Evolutionary conservation across 2,797 vertebrate genomes (phyloP), one percentile per base, ranked within the genome.

Genomic region (Sebastes diploproa): DNA sequence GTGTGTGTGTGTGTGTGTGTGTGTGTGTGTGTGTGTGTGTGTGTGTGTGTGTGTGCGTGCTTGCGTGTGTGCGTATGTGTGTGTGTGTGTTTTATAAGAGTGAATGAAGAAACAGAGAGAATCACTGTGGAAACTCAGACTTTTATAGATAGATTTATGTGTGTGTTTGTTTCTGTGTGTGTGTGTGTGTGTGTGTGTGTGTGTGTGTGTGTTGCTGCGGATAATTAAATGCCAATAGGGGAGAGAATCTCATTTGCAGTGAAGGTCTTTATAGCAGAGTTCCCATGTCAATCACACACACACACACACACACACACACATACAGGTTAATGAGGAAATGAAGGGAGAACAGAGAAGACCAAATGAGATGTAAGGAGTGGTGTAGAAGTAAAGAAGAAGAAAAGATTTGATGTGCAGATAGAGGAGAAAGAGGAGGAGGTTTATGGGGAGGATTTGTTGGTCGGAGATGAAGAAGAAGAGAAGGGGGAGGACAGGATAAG

Each of bases 211-310:
- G 65, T 76, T 62, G 30, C 75, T 80, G 52, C 4, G n/a, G 81
- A 80, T 88, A 85, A 88, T 88, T 86, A 82, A 88, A 90, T 87
- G 88, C 85, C 86, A 86, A 81, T 87, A 84, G 83, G 86, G 81
- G 86, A 84, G 71, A 82, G 80, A 78, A 85, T 86, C 80, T 88
- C 72, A 88, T 88, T 89, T 88, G 86, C 86, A 82, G 78, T 87
- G 79, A 86, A 81, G 77, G 84, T 86, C 82, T 90, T 87, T 88
- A 91, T 86, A 84, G 84, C 81, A 85, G 67, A 85, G 85, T 88
- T 88, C 85, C 81, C 79, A 84, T 83, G 81, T 86, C 89, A 80
- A 80, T 82, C 84, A 76, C 71, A 75, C 38, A 7, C 30, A 75
- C 38, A 7, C 30, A 29, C 29, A 27, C 27, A 29, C 27, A 29